Evolutionary conservation across 2,888 invertebrate species (phyloP), one percentile per base, ranked within the genome.

Genomic region (Pandemis heparana): DNA sequence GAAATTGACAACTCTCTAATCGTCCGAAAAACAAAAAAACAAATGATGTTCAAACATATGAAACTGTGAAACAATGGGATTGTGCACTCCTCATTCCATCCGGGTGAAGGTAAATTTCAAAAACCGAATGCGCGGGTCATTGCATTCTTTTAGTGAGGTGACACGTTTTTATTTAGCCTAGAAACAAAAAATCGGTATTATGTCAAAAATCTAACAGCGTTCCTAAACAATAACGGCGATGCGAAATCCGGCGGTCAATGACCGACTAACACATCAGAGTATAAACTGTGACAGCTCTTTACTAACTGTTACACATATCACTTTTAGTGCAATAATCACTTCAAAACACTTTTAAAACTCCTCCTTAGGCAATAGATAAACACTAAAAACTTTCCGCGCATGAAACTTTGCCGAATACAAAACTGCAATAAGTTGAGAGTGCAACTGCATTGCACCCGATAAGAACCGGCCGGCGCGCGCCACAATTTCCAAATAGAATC

Each of bases 11-110:
- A 89, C 88, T 89, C 88, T 92, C 89, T 92, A 92, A 91, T 90
- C 92, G 94, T 92, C 94, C 94, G 93, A 94, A 94, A 94, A 94
- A 93, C 94, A 94, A 94, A 94, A 93, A 94, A 94, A 94, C 94
- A 94, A 94, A 93, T 93, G 94, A 92, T 91, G 91, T 89, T 94
- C 91, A 94, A 94, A 94, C 94, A 94, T 94, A 92, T 87, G 94
- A 94, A 94, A 93, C 89, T 91, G 87, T 90, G 89, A 94, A 94
- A 94, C 93, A 94, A 94, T 94, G 86, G 88, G 92, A 91, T 89
- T 87, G 89, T 93, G 92, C 92, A 92, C 92, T 94, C 92, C 88
- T 94, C 94, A 94, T 94, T 94, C 94, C 94, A 94, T 94, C 91
- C 90, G 90, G 89, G 90, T 89, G 87, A 89, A 88, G 88, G 89